Conservation (phyloP, 2,113 vertebrate genomes). For the Actinemys pallida region DNA sequence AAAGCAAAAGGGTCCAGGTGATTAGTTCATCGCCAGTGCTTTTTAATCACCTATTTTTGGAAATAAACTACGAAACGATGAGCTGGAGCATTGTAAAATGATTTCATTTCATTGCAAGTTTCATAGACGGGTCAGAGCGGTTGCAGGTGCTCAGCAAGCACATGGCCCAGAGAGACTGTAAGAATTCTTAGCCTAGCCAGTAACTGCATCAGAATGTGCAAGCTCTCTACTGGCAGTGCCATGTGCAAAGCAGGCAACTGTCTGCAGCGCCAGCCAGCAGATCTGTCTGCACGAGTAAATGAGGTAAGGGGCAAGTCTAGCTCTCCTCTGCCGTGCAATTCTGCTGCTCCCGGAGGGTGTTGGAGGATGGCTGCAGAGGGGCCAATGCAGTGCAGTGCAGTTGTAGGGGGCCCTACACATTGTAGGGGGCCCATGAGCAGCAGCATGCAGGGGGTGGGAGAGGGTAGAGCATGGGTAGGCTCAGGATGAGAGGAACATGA, state of each 20-base stretch:
- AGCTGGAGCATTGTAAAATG: slow-evolving; percentile 1
- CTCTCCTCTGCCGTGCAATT: rapidly evolving
- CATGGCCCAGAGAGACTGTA: neutral
- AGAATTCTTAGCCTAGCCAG: neutral
- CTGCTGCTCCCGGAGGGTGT: neutral
- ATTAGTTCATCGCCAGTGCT: slow-evolving; percentile 47
- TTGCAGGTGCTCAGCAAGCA: neutral
- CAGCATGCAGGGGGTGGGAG: neutral
- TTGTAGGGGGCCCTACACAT: neutral
- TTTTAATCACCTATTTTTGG: slow-evolving; percentile 49
- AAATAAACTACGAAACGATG: slow-evolving; percentile 31
- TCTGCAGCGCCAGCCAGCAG: neutral
- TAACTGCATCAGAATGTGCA: slow-evolving; percentile 44
- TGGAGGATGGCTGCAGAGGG: neutral
- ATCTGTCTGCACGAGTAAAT: neutral
- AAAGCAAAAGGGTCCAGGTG: slow-evolving; percentile 35
- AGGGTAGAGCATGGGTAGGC: neutral
- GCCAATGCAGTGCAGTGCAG: neutral
- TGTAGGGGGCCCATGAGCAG: too few species aligned
- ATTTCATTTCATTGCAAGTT: slow-evolving; percentile 43
- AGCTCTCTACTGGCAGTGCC: neutral
- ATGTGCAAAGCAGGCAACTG: neutral
- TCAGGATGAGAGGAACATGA: neutral
- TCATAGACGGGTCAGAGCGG: neutral
- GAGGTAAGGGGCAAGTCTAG: neutral